These are phyloP conservation scores for Anneissia japonica DNA, from an alignment of 35 echinoderm and acorn worm species.

Conservation along the genomic window DNA sequence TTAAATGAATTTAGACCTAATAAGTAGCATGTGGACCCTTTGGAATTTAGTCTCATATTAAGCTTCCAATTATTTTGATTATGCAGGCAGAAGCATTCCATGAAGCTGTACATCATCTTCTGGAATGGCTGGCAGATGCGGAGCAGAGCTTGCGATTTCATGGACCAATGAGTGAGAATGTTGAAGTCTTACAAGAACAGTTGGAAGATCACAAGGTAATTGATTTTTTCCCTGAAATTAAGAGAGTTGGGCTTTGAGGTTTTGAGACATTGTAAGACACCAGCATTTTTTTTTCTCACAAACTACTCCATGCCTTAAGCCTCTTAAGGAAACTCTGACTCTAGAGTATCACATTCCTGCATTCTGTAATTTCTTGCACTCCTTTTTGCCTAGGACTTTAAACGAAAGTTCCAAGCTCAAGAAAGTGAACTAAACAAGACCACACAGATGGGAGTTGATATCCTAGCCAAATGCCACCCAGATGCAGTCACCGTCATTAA, in stretches of 20 bases:
- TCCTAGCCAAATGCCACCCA: constrained; percentile 89
- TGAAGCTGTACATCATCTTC: constrained; percentile 69
- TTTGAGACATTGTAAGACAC: too few species aligned
- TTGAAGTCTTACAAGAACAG: constrained; percentile 75
- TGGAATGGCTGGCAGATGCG: constrained; percentile 89
- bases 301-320: neutral
- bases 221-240: too few species aligned
- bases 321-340: neutral
- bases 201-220: constrained; percentile 78
- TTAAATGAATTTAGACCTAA: too few species aligned
- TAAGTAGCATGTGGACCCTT: too few species aligned
- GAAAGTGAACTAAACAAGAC: constrained; percentile 70
- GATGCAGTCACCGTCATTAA: constrained; percentile 88
- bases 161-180: constrained; percentile 77
- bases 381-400: constrained; percentile 56
- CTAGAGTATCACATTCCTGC: neutral
- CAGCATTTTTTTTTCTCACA: neutral
- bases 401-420: constrained; percentile 53
- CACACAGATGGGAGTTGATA: constrained; percentile 67
- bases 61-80: neutral
- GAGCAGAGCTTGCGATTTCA: constrained; percentile 88
- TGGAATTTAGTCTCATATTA: too few species aligned
- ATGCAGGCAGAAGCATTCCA: constrained; percentile 93
- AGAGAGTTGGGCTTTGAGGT: too few species aligned
- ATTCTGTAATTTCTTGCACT: neutral